Conservation (phyloP, 2,888 invertebrate species). For the Epistrophella euchroma region DNA sequence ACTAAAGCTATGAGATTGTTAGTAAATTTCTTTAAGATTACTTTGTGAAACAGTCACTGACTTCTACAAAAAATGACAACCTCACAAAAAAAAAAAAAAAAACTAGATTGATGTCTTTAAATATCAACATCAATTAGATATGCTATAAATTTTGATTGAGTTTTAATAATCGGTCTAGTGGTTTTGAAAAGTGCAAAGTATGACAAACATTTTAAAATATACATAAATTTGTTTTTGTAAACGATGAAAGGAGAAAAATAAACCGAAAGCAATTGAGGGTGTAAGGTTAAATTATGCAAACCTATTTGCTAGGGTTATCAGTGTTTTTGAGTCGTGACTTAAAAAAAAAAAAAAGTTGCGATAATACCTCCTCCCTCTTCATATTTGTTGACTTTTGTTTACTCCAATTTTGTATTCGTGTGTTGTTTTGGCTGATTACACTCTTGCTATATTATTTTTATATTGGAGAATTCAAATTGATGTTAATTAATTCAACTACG, state of each 20-base stretch:
- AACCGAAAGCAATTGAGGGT: conserved; percentile 18
- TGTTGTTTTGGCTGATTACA: conserved; percentile 9
- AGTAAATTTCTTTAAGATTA: conserved; percentile 2
- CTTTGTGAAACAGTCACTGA: conserved; percentile 22
- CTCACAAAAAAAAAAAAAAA: not conserved
- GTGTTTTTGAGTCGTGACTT: conserved; percentile 1
- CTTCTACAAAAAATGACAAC: conserved; percentile 1
- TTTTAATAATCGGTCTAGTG: conserved; percentile 50
- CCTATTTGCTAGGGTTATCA: conserved; percentile 53
- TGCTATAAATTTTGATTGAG: conserved; percentile 31
- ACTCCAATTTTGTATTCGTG: conserved; percentile 17
- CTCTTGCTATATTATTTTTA: conserved; percentile 14
- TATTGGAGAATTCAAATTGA: conserved; percentile 29
- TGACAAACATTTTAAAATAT: conserved; percentile 11
- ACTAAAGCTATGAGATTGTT: conserved; percentile 1
- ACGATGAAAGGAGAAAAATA: conserved; percentile 1
- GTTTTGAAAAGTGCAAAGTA: conserved; percentile 40
- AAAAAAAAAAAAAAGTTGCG: conserved; percentile 1
- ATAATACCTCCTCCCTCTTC: conserved; percentile 5
- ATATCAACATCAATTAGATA: conserved; percentile 38
- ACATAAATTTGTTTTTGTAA: not conserved
- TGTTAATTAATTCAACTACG: conserved; percentile 44
- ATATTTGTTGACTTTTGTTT: conserved; percentile 9
- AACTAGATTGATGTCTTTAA: conserved; percentile 25
- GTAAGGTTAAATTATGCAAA: conserved; percentile 48